Percentiles rank a stretch among this genome's conserved stretches.
phyloP scores from a whole-genome alignment of 2,888 invertebrate species.

The Volucella bombylans region DNA sequence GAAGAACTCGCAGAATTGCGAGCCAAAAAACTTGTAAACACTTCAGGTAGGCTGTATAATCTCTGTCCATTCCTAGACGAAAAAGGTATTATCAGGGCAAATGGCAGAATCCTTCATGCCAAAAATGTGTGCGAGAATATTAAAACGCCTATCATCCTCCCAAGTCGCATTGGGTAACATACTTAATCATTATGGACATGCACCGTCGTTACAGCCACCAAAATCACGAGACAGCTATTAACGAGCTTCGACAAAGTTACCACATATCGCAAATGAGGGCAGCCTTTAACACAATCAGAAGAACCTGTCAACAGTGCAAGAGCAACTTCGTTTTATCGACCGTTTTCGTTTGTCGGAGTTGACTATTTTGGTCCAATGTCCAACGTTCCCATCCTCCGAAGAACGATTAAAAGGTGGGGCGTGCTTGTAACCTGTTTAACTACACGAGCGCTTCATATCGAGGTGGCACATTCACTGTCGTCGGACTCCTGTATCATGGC shows the following conservation, averaged over 20 bases:
- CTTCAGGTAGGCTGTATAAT: background rate
- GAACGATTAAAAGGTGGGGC: constrained; percentile 1
- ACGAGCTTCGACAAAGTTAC: constrained; percentile 6
- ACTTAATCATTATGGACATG: background rate
- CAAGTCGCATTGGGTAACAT: background rate
- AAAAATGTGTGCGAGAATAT: too few species aligned
- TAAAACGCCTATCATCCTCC: constrained; percentile 15
- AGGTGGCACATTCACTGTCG: too few species aligned
- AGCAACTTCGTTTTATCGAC: constrained; percentile 21
- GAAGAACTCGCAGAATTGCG: too few species aligned
- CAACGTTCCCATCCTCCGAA: constrained; percentile 1
- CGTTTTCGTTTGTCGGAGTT: constrained; percentile 21
- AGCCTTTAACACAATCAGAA: background rate
- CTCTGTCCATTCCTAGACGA: background rate
- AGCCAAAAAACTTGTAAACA: background rate
- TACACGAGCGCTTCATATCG: too few species aligned
- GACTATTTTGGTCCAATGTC: constrained; percentile 18
- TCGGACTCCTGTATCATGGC: constrained; percentile 36
- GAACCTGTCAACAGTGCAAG: constrained; percentile 33
- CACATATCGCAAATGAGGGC: background rate
- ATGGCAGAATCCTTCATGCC: too few species aligned
- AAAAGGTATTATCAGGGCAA: too few species aligned
- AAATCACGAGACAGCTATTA: background rate
- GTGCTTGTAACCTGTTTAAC: too few species aligned
- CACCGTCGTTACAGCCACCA: constrained; percentile 25